A percentile compares a stretch with the other conserved stretches of the same genome.
Conservation (phyloP, 2,797 vertebrate genomes). For the Nannoperca australis region DNA sequence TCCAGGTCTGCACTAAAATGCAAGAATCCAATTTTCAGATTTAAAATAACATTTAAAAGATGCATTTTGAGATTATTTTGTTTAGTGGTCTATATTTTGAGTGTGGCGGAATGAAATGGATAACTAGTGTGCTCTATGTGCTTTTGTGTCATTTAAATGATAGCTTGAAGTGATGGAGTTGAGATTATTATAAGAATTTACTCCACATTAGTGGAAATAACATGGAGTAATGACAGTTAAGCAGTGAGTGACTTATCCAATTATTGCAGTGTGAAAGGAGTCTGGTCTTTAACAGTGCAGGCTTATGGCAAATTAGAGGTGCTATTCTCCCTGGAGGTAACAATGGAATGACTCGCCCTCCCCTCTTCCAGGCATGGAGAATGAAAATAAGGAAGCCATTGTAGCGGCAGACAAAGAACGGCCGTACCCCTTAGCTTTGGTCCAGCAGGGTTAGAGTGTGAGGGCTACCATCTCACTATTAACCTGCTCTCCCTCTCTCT, state of each 20-base stretch:
- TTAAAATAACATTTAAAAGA: slow-evolving; percentile 31
- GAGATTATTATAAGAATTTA: slow-evolving; percentile 74
- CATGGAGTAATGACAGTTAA: slow-evolving; percentile 81
- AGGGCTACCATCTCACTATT: slow-evolving; percentile 68
- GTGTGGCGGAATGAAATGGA: slow-evolving; percentile 46
- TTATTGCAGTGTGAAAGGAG: slow-evolving; percentile 91
- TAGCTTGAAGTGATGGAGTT: slow-evolving; percentile 60
- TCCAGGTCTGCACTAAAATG: slow-evolving; percentile 6
- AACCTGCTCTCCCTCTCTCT: slow-evolving; percentile 26
- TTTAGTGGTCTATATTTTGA: neutral
- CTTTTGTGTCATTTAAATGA: slow-evolving; percentile 66
- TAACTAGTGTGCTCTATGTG: slow-evolving; percentile 30
- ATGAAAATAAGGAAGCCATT: slow-evolving; percentile 88
- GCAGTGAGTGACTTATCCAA: slow-evolving; percentile 89
- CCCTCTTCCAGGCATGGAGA: slow-evolving; percentile 60
- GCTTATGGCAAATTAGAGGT: slow-evolving; percentile 91
- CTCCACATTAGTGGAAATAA: slow-evolving; percentile 77
- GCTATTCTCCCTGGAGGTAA: slow-evolving; percentile 86
- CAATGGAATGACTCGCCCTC: slow-evolving; percentile 74
- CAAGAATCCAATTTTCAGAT: slow-evolving; percentile 16
- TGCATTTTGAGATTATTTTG: slow-evolving; percentile 39
- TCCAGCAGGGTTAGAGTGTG: slow-evolving; percentile 82
- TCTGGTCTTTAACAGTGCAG: slow-evolving; percentile 90
- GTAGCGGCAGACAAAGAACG: slow-evolving; percentile 84
- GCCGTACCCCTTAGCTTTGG: slow-evolving; percentile 80